Conservation (phyloP, 2,888 invertebrate species). For the Lasius platythorax region DNA sequence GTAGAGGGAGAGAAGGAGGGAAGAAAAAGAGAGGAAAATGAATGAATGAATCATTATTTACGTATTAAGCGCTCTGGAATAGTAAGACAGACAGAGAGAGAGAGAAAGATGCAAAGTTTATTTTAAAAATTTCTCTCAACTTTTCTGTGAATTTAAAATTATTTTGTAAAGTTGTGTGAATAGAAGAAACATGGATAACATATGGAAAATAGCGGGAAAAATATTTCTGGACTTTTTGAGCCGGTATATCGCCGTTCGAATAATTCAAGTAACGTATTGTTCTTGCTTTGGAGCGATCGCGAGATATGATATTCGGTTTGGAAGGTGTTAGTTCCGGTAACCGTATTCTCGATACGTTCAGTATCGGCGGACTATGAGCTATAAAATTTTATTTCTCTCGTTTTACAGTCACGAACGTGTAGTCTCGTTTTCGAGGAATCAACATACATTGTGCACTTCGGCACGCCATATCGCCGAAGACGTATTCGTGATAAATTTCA, state of each 20-base stretch:
- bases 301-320: conserved; percentile 19
- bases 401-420: conserved; percentile 27
- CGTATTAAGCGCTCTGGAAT: not conserved
- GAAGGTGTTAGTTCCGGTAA: conserved; percentile 29
- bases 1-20: not conserved
- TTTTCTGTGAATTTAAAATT: not conserved
- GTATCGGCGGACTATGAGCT: conserved; percentile 26
- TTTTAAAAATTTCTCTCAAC: conserved; percentile 4
- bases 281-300: conserved; percentile 2
- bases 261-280: conserved; percentile 39
- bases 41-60: not conserved
- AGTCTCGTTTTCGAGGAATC: conserved; percentile 29
- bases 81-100: not conserved
- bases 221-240: not conserved
- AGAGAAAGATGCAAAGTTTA: not conserved
- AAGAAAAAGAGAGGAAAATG: not conserved
- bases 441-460: conserved; percentile 24
- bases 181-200: not conserved
- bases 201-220: not conserved
- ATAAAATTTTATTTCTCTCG: conserved; percentile 51
- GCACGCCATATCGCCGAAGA: not conserved
- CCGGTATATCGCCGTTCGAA: not conserved
- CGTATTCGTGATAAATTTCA: conserved; percentile 44
- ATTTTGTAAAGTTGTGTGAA: not conserved
- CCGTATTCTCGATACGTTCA: conserved; percentile 5